Evolutionary conservation across 2,113 vertebrate genomes (phyloP).

Genomic region (Leucoraja erinaceus): DNA sequence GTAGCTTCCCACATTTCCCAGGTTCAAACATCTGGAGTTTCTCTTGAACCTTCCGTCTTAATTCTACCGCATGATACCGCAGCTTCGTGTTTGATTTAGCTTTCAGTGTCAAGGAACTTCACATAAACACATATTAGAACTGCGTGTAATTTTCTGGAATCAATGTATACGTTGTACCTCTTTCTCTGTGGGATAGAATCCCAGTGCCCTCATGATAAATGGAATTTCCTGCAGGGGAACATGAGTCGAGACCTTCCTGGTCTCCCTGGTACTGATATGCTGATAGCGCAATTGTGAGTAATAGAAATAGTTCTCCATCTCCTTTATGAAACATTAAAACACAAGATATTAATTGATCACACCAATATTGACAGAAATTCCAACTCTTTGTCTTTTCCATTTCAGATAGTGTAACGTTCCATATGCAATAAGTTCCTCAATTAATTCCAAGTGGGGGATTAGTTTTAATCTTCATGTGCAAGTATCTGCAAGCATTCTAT

Average conservation of each 20-base stretch:
- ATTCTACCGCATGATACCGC: background rate
- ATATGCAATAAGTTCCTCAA: background rate
- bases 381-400: background rate
- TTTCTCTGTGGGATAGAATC: constrained; percentile 80
- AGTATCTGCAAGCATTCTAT: background rate
- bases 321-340: constrained; percentile 56
- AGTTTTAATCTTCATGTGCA: background rate
- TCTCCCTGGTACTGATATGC: constrained; percentile 64
- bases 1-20: too few relatives aligned
- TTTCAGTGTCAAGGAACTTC: background rate
- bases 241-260: constrained; percentile 60
- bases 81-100: background rate
- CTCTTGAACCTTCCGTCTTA: background rate
- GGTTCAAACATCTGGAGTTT: background rate
- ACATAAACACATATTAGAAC: background rate
- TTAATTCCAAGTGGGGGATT: background rate
- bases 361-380: background rate
- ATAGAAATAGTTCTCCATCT: constrained; percentile 87
- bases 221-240: constrained; percentile 75
- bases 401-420: background rate
- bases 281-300: constrained; percentile 74
- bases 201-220: constrained; percentile 78
- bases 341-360: constrained; percentile 4
- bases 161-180: constrained; percentile 56
- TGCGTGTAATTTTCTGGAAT: background rate